phyloP scores from a whole-genome alignment of 2,888 invertebrate species.

The Amorpha juglandis region DNA sequence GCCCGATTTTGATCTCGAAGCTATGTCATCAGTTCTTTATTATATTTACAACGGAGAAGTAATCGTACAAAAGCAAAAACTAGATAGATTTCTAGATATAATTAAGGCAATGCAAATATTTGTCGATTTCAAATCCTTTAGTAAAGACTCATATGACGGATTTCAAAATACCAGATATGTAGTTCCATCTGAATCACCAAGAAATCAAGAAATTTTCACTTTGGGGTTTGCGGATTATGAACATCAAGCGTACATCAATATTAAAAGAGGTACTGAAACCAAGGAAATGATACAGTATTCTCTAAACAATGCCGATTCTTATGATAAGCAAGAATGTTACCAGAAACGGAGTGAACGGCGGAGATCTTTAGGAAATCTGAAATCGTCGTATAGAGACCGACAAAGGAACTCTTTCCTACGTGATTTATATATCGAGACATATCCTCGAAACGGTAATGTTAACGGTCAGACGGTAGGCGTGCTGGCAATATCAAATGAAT shows the following conservation, averaged over 20 bases:
- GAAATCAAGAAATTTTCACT: slow-evolving; percentile 44
- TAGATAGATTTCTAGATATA: slow-evolving; percentile 85
- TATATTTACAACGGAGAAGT: slow-evolving; percentile 89
- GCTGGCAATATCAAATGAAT: slow-evolving; percentile 75
- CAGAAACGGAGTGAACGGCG: slow-evolving; percentile 53
- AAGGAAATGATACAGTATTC: slow-evolving; percentile 49
- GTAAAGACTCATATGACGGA: not conserved
- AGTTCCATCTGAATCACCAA: not conserved
- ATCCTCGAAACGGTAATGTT: slow-evolving; percentile 76
- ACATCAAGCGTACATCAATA: slow-evolving; percentile 49
- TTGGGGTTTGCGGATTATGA: slow-evolving; percentile 43
- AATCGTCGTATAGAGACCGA: slow-evolving; percentile 62
- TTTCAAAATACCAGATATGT: not conserved
- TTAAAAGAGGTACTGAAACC: slow-evolving; percentile 52
- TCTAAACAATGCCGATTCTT: slow-evolving; percentile 47
- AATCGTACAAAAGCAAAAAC: slow-evolving; percentile 80
- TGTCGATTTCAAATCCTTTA: slow-evolving; percentile 62
- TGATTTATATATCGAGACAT: slow-evolving; percentile 79
- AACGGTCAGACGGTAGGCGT: slow-evolving; percentile 74
- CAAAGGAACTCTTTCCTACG: slow-evolving; percentile 73
- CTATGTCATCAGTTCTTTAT: slow-evolving; percentile 86
- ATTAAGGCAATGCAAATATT: slow-evolving; percentile 76
- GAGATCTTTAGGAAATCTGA: slow-evolving; percentile 64
- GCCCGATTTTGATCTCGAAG: slow-evolving; percentile 86
- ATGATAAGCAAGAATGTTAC: slow-evolving; percentile 51